Evolutionary conservation across 2,113 vertebrate genomes (phyloP).

Genomic region (Actinemys pallida): DNA sequence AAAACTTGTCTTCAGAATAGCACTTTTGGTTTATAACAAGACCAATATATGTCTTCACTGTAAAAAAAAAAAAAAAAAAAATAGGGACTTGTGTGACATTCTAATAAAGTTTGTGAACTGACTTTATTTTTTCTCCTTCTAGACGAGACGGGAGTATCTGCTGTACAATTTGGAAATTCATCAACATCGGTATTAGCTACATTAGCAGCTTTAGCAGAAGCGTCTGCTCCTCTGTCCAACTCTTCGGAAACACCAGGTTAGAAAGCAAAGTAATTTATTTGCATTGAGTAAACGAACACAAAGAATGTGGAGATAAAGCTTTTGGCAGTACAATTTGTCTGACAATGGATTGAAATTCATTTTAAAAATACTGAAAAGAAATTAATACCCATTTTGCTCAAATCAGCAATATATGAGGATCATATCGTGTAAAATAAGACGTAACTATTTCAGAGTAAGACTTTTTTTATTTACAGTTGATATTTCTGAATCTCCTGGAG

Average conservation of each 20-base stretch:
- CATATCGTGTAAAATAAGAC: neutral
- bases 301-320: neutral
- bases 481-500: neutral
- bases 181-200: constrained; percentile 90
- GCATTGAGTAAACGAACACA: neutral
- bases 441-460: neutral
- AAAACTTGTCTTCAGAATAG: neutral
- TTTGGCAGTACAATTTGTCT: neutral
- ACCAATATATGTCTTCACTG: neutral
- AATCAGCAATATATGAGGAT: neutral
- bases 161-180: constrained; percentile 90
- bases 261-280: constrained; percentile 30
- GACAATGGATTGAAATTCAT: neutral
- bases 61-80: neutral
- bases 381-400: neutral
- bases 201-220: constrained; percentile 90
- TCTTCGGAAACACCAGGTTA: constrained; percentile 89
- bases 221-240: constrained; percentile 87
- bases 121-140: constrained; percentile 43
- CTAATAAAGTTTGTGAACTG: neutral
- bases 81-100: neutral
- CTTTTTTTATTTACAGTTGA: neutral
- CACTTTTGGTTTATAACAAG: neutral
- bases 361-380: neutral
- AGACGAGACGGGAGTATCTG: constrained; percentile 88